A percentile compares a stretch with the other conserved stretches of the same genome.
These are phyloP conservation scores for Rhea pennata DNA, from an alignment of 2,113 vertebrate species.

Conservation along the genomic window DNA sequence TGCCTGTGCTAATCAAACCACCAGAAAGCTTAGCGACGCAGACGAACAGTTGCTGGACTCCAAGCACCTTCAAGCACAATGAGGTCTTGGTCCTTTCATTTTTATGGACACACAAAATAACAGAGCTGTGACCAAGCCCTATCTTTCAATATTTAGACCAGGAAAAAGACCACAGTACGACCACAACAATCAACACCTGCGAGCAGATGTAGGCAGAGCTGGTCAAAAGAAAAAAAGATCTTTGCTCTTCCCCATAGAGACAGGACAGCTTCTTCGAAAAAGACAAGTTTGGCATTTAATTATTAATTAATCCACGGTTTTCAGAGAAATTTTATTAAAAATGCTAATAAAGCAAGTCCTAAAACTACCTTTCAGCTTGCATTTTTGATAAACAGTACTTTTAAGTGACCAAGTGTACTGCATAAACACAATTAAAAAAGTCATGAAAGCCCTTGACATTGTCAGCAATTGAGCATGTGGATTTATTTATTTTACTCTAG, in stretches of 20 bases:
- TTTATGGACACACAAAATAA: not conserved
- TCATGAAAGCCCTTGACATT: slow-evolving; percentile 2
- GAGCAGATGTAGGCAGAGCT: not conserved
- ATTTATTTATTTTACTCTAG: slow-evolving; percentile 6
- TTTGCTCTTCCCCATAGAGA: not conserved
- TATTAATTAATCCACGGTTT: not conserved
- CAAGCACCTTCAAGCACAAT: not conserved
- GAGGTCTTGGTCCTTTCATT: not conserved
- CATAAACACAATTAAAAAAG: not conserved
- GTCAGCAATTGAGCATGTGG: not conserved
- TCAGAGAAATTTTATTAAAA: not conserved
- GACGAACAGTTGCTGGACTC: not conserved
- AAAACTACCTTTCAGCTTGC: not conserved
- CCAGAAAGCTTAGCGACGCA: not conserved
- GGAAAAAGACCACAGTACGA: not conserved
- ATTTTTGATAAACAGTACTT: slow-evolving; percentile 18
- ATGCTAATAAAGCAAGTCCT: not conserved
- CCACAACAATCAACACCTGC: not conserved
- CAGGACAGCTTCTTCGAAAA: not conserved
- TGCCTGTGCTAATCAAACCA: not conserved
- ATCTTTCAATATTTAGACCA: not conserved
- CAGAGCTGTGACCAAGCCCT: not conserved
- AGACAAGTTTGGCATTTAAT: not conserved
- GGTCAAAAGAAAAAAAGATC: not conserved
- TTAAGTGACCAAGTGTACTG: not conserved